These are phyloP conservation scores for Eurytoma adleriae DNA, from an alignment of 2,888 invertebrate species.

Conservation along the genomic window DNA sequence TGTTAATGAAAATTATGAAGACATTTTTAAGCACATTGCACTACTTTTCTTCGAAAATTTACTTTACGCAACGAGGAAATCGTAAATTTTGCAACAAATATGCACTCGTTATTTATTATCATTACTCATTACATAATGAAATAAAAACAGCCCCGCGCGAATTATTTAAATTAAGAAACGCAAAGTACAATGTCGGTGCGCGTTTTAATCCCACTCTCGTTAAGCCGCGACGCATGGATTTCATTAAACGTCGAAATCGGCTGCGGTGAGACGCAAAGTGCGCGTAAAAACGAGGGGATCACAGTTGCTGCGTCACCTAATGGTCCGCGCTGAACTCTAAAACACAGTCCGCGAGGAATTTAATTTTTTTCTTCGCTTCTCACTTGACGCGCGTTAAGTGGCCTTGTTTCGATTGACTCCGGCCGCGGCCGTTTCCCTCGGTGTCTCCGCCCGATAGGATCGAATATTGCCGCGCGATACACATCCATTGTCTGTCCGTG, in stretches of 20 bases:
- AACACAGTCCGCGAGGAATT: too few relatives aligned
- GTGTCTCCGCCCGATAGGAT: constrained; percentile 11
- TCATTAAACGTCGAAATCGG: too few relatives aligned
- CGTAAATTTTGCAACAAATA: constrained; percentile 12
- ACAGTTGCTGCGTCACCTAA: constrained; percentile 3
- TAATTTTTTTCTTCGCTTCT: too few relatives aligned
- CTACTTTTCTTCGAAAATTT: constrained; percentile 1
- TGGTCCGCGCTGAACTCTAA: background rate
- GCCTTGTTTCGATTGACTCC: constrained; percentile 26
- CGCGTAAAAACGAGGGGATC: background rate
- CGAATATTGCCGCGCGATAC: constrained; percentile 9
- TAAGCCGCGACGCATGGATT: too few relatives aligned
- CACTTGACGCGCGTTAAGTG: background rate
- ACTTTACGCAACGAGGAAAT: constrained; percentile 12
- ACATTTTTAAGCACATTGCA: constrained; percentile 4
- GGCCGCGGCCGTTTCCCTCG: background rate
- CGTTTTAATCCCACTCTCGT: too few relatives aligned
- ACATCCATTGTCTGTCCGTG: constrained; percentile 27
- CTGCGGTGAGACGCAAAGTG: constrained; percentile 23
- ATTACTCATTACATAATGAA: too few relatives aligned
- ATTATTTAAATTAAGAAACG: too few relatives aligned
- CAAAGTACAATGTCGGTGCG: too few relatives aligned
- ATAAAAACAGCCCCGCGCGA: too few relatives aligned
- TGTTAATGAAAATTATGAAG: constrained; percentile 1
- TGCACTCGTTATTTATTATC: background rate